These are phyloP conservation scores for Sialia sialis DNA, from an alignment of 2,113 vertebrate genomes.

Conservation along the genomic window DNA sequence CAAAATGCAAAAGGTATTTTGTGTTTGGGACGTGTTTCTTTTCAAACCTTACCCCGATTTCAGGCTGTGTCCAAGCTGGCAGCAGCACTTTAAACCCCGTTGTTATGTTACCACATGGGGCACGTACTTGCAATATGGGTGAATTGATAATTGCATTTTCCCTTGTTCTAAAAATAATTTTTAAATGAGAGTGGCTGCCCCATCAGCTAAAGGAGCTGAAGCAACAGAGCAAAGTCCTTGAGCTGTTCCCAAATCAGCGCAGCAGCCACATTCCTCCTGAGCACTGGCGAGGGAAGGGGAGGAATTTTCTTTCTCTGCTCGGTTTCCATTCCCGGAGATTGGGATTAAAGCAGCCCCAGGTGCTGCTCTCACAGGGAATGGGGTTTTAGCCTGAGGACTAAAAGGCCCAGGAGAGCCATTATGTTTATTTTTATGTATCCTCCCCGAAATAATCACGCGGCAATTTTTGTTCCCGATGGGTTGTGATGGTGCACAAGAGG, in stretches of 20 bases:
- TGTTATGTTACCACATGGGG: not conserved
- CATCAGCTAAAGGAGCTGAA: not conserved
- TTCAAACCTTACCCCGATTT: not conserved
- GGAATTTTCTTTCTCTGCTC: not conserved
- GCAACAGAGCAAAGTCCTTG: conserved; percentile 11
- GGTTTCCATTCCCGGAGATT: not conserved
- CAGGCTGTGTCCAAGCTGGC: not conserved
- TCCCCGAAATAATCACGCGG: not conserved
- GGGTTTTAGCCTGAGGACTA: not conserved
- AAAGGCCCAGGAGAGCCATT: not conserved
- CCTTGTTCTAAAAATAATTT: conserved; percentile 16
- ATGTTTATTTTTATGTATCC: not conserved
- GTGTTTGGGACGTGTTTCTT: too few species aligned
- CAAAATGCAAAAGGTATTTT: not conserved
- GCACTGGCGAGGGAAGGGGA: not conserved
- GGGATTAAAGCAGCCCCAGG: not conserved
- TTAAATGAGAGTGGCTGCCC: not conserved
- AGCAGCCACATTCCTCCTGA: not conserved
- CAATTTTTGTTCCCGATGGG: not conserved
- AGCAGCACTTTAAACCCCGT: not conserved
- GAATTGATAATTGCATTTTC: not conserved
- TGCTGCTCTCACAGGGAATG: not conserved
- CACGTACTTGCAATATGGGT: not conserved
- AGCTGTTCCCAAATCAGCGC: not conserved
- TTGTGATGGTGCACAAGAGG: not conserved